A percentile compares a stretch with the other conserved stretches of the same genome.
Conservation (phyloP, 2,797 vertebrate species). For the Taenioides sp. region DNA sequence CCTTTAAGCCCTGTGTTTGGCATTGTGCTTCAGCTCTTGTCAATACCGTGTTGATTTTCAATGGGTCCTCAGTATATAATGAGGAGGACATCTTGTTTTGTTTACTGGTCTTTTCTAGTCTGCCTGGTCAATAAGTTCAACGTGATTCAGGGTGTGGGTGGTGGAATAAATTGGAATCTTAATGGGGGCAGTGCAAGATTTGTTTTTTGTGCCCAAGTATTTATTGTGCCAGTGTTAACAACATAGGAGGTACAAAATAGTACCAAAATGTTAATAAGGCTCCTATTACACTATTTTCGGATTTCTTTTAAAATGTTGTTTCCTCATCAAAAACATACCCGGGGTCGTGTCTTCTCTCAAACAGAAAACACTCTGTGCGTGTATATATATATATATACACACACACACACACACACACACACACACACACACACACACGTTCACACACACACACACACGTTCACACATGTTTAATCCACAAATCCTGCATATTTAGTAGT, state of each 20-base stretch:
- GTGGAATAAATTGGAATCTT: constrained; percentile 63
- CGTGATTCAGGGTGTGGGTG: constrained; percentile 58
- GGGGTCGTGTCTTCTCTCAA: too few relatives aligned
- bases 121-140: constrained; percentile 61
- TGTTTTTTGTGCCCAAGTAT: constrained; percentile 30
- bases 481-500: too few relatives aligned
- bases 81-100: constrained; percentile 59
- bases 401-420: too few relatives aligned
- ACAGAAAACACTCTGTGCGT: too few relatives aligned
- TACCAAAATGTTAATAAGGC: neutral
- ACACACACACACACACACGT: too few relatives aligned
- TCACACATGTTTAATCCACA: too few relatives aligned
- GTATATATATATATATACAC: too few relatives aligned
- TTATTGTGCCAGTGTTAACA: constrained; percentile 10
- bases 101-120: constrained; percentile 58
- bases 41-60: constrained; percentile 67
- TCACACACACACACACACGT: too few relatives aligned
- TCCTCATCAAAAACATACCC: too few relatives aligned
- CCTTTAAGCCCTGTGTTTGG: constrained; percentile 59
- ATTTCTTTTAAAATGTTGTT: too few relatives aligned
- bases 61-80: constrained; percentile 57
- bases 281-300: too few relatives aligned
- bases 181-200: constrained; percentile 56
- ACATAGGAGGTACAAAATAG: neutral
- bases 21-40: constrained; percentile 47